Base-by-base conservation (phyloP, 2,888 invertebrate species). In the Aricia artaxerxes region DNA sequence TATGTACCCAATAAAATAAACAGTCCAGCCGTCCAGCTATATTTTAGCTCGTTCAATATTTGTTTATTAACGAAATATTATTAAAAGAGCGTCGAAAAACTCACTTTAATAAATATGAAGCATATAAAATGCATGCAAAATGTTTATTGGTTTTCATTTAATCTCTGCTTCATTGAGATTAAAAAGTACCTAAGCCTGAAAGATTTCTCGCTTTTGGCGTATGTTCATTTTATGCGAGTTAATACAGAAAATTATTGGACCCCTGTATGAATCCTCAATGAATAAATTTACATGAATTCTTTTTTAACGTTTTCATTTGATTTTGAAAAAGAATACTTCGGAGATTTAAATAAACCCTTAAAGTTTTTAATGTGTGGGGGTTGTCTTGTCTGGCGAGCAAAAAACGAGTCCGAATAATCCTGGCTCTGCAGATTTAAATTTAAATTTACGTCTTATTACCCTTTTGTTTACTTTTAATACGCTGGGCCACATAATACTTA, bases 261-360 rank as follows among this genome's bases (percentile, higher is more conserved):
- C 57, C 53, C 31, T 49, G 35, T 76, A 76, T 76, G 76, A 76
- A 76, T 6, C 44, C 76, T 35, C 76, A 76, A 76, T 57, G 35
- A 76, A 76, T 57, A 76, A 53, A 75, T 75, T 49, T 75, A 75
- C 75, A 75, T 76, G 31, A 76, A 57, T 35, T 35, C 57, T 76
- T 57, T 49, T 73, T 16, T 76, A 35, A 76, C 53, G 31, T 31
- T 75, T 75, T 57, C 75, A 53, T 75, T 75, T 75, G 53, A 35
- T 76, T 75, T 57, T 57, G 13, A 35, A 57, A 57, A 57, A 5
- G 31, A 35, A 75, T 49, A 11, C 13, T 75, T 24, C 11, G 5
- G 31, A 53, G 13, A 44, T 49, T 73, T 53, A 53, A 35, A 53
- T 53, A 53, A 75, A 31, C 31, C 35, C 6, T 31, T 75, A 75